phyloP scores from a whole-genome alignment of 2,797 vertebrate species.

The Erethizon dorsatum region DNA sequence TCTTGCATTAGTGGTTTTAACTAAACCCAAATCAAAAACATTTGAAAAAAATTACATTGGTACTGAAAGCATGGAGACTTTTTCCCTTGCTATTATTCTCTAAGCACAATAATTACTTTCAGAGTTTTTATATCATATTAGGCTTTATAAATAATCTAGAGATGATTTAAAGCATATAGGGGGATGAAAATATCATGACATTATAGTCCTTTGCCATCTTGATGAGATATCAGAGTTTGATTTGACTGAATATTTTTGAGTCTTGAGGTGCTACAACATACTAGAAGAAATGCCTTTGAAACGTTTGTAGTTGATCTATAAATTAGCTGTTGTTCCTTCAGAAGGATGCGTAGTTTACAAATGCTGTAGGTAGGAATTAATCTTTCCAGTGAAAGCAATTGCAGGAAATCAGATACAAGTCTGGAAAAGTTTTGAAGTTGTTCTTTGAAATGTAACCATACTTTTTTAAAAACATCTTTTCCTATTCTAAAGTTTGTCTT shows the following conservation, averaged over 20 bases:
- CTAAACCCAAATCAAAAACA: background rate
- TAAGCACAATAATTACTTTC: background rate
- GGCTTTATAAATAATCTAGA: background rate
- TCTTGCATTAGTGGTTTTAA: background rate
- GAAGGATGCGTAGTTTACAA: background rate
- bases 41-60: background rate
- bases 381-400: slow-evolving; percentile 20
- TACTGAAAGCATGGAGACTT: background rate
- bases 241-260: slow-evolving; percentile 14
- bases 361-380: background rate
- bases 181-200: too few species aligned
- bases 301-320: slow-evolving; percentile 40
- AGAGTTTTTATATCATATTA: background rate
- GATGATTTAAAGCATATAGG: background rate
- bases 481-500: background rate
- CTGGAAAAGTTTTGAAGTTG: background rate
- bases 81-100: background rate
- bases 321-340: background rate
- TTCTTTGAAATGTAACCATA: background rate
- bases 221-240: slow-evolving; percentile 25
- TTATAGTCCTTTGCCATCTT: background rate
- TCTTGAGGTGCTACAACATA: background rate
- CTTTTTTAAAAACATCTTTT: background rate
- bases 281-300: slow-evolving; percentile 25
- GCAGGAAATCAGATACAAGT: background rate